phyloP scores from a whole-genome alignment of 2,888 invertebrate species.

The Globia sparganii region DNA sequence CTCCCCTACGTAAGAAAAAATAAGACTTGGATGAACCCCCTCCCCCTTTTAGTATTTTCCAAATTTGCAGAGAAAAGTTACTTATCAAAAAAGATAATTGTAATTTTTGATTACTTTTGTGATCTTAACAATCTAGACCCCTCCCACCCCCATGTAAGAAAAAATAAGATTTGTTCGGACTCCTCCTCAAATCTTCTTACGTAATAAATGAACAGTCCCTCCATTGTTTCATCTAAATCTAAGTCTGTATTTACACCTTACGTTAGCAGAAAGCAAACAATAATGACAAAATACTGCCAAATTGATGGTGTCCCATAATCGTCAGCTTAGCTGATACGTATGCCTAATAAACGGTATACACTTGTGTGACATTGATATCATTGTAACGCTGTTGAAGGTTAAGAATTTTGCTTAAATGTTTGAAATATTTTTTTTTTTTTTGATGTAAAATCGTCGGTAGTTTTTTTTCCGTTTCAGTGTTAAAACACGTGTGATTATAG shows the following conservation, averaged over 20 bases:
- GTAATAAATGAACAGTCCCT: too few species aligned
- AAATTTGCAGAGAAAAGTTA: too few species aligned
- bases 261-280: conserved; percentile 24
- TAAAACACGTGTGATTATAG: too few species aligned
- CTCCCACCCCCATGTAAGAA: too few species aligned
- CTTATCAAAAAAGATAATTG: too few species aligned
- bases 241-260: conserved; percentile 1
- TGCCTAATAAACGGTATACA: conserved; percentile 23
- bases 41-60: too few species aligned
- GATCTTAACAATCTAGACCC: too few species aligned
- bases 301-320: conserved; percentile 17
- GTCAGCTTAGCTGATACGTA: conserved; percentile 13
- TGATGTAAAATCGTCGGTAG: neutral
- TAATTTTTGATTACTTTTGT: too few species aligned
- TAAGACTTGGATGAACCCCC: too few species aligned
- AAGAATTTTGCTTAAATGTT: neutral
- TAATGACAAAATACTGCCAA: conserved; percentile 11
- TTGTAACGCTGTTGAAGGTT: conserved; percentile 5
- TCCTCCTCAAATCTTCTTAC: too few species aligned
- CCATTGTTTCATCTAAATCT: conserved; percentile 7
- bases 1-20: too few species aligned
- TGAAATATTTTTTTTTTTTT: neutral
- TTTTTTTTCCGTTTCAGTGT: neutral
- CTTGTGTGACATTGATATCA: conserved; percentile 47
- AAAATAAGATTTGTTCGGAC: too few species aligned